Base-by-base conservation (phyloP, 2,797 vertebrate genomes). In the Acridotheres tristis region DNA sequence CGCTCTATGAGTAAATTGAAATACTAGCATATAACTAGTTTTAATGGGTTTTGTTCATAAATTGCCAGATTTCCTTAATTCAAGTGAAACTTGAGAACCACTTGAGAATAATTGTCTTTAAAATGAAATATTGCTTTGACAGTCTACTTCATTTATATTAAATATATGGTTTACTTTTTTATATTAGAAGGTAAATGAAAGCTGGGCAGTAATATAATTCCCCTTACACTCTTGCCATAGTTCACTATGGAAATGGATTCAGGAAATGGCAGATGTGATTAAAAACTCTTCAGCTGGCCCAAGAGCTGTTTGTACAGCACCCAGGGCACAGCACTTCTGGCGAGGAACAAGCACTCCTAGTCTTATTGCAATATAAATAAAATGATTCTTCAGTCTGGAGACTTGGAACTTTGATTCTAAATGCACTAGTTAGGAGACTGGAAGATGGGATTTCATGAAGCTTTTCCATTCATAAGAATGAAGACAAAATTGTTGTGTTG, bases 221-320 rank as follows among this genome's bases (percentile, higher is more conserved):
- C 55, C 30, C 76, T 93, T 86, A 61, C 74, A 57, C 88, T 88
- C 47, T 51, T 89, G 58, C 65, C 63, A 27, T 59, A 88, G 76
- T 85, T 88, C 77, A 71, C 61, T 77, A 32, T 94, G 85, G 89
- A 94, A 96, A 90, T 93, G 85, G 63, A 69, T 95, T 96, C 88
- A 90, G 94, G 93, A 95, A 96, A 93, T 95, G 83, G 90, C 73
- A 90, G 80, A 94, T 93, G 90, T 95, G 88, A 96, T 95, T 94
- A 96, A 95, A 96, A 94, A 72, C 94, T 94, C 88, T 66, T 96
- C 89, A 93, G 67, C 86, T 93, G 71, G 81, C 71, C 78, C 59
- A 55, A 45, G 62, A 94, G 43, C 36, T 94, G 62, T 93, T 92
- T 96, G 79, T 79, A 69, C 63, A 94, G 89, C 82, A 82, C 71